Evolutionary conservation across 2,113 vertebrate species (phyloP), one percentile per base, ranked within the genome.

Genomic region (Microtus oregoni): DNA sequence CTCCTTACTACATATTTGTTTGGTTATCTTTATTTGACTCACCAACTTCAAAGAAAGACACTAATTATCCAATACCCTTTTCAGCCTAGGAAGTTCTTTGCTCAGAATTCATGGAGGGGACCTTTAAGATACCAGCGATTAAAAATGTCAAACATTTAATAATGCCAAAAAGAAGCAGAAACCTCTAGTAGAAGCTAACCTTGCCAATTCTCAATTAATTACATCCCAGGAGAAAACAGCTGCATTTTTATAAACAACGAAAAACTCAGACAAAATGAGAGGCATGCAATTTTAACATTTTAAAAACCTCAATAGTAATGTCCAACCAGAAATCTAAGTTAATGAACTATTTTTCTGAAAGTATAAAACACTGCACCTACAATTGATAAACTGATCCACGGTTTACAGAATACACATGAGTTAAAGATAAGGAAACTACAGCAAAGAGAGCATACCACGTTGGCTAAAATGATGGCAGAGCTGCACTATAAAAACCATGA

Each of bases 1-100:
- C 19, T 58, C 58, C 19, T 58, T 20, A 58, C 58, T 58, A 58
- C 58, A 32, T n/a, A 89, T 77, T 50, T 50, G 47, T 75, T 70
- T 55, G 7, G 38, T 79, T 67, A 68, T 28, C 11, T 44, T 15
- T 50, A 79, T 30, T 92, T 79, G 92, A 86, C 35, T 81, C 13
- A 75, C 9, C 81, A n/a, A 79, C 44, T 92, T 92, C 55, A 94
- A 85, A 75, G 63, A 94, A 76, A 86, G 58, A 81, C 75, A 50
- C 44, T 44, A 91, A 47, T 55, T 90, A 70, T 44, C 17, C 44
- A 93, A 15, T 79, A 89, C n/a, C 47, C 47, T 11, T 61, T 50
- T 58, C n/a, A 58, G 85, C 19, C 52, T 30, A 85, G 72, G 65
- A 32, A 28, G 14, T 14, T 65, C 76, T 91, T 79, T 47, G 30